Percentiles rank a stretch among this genome's conserved stretches.
Evolutionary conservation across 2,113 vertebrate genomes (phyloP).

Genomic region (Ginglymostoma cirratum): DNA sequence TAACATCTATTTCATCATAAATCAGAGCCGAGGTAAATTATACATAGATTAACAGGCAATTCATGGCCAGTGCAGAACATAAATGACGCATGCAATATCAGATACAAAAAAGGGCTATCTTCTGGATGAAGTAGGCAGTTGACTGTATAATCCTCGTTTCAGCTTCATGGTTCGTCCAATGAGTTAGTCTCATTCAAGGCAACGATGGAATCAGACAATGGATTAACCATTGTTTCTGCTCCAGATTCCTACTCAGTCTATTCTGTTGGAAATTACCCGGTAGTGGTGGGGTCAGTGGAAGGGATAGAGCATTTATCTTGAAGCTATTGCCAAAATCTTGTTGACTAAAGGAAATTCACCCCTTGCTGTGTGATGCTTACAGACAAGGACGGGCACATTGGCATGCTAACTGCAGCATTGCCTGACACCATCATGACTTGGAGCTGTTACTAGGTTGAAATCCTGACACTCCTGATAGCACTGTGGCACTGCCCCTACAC

Average conservation of each 20-base stretch:
- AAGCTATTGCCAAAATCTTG: neutral
- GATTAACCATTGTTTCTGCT: neutral
- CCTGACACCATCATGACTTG: neutral
- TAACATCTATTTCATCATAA: neutral
- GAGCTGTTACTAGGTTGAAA: too few relatives aligned
- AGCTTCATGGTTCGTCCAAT: neutral
- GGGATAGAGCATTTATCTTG: neutral
- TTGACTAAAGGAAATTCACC: neutral
- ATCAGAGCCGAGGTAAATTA: neutral
- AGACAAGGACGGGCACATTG: neutral
- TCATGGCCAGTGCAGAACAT: neutral
- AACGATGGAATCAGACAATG: neutral
- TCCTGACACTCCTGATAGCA: too few relatives aligned
- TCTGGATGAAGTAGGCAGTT: neutral
- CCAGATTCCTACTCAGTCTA: neutral
- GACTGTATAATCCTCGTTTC: neutral
- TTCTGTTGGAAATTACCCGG: neutral
- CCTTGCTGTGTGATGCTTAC: neutral
- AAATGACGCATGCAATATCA: neutral
- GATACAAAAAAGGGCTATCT: neutral
- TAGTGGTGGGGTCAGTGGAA: neutral
- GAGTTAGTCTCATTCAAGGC: neutral
- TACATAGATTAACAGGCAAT: neutral
- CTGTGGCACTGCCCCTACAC: too few relatives aligned
- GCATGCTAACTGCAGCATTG: neutral